Base-by-base conservation (phyloP, 2,113 vertebrate species). In the Balaeniceps rex region DNA sequence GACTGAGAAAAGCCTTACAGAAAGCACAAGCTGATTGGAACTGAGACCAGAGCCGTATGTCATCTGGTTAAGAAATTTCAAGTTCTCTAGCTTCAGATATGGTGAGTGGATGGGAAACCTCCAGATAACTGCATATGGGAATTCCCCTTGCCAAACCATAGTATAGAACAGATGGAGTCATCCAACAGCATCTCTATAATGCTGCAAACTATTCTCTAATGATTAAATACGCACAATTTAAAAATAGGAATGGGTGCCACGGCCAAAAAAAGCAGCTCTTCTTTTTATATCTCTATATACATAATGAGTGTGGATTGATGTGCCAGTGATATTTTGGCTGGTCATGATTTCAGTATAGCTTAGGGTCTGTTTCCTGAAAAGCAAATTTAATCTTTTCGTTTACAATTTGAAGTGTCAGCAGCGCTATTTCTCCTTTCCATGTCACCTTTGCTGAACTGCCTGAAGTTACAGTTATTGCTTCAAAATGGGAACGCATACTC, bases 121-220 rank as follows among this genome's bases (percentile, higher is more conserved):
- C 87, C 88, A 68, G 74, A 40, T 61, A 82, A 89, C 40, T 78
- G 92, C 93, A 94, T 86, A 83, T 77, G 96, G 93, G 96, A 74
- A 95, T 91, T 83, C 93, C 95, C 86, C 40, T 46, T 40, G 94
- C 94, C 93, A 96, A 94, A 47, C 70, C 55, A 87, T 29, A 86
- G 87, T 3, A 82, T 66, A 66, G 88, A 97, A 93, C 96, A 97
- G 96, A 97, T 97, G 97, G 96, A 97, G 93, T 66, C 78, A 95
- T 81, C 88, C 86, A 72, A 70, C 95, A 96, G 92, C 94, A 71
- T 87, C 87, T 74, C 92, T 88, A 90, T 79, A 94, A 87, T 40
- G 75, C 90, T 92, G 88, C 90, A 92, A 87, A 93, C 92, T 60
- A 97, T 74, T 78, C 90, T 86, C 92, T 97, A 97, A 97, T 97